phyloP scores from a whole-genome alignment of 2,888 invertebrate genomes.

The Therioaphis trifolii region DNA sequence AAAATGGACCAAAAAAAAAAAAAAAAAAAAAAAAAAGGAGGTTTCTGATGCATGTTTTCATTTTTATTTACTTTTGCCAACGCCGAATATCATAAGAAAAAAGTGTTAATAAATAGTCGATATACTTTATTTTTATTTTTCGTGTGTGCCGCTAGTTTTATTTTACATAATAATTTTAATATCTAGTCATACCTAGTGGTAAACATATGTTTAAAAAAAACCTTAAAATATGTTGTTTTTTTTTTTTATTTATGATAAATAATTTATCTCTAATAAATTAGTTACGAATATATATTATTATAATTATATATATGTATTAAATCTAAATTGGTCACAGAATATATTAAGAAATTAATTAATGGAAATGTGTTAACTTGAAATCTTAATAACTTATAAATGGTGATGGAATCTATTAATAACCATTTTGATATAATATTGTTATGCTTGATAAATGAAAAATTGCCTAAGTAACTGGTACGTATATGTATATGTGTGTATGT shows the following conservation, averaged over 20 bases:
- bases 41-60: not conserved
- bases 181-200: conserved; percentile 61
- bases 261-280: conserved; percentile 25
- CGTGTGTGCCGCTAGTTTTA: conserved; percentile 60
- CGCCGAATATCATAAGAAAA: conserved; percentile 17
- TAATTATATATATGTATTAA: conserved; percentile 28
- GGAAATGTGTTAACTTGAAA: conserved; percentile 39
- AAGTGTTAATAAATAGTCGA: conserved; percentile 18
- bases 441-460: conserved; percentile 31
- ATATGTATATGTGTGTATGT: conserved; percentile 25
- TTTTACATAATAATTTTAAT: conserved; percentile 44
- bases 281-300: conserved; percentile 33
- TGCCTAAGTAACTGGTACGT: conserved; percentile 28
- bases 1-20: conserved; percentile 12
- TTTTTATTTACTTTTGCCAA: conserved; percentile 44
- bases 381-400: conserved; percentile 47
- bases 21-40: not conserved
- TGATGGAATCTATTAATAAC: conserved; percentile 58
- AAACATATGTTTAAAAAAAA: conserved; percentile 20
- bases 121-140: conserved; percentile 45
- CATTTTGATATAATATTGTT: conserved; percentile 34
- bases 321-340: conserved; percentile 48
- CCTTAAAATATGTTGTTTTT: conserved; percentile 36
- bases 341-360: conserved; percentile 43
- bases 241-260: conserved; percentile 24